Evolutionary conservation across 2,797 vertebrate genomes (phyloP).

Genomic region (Oreortyx pictus): DNA sequence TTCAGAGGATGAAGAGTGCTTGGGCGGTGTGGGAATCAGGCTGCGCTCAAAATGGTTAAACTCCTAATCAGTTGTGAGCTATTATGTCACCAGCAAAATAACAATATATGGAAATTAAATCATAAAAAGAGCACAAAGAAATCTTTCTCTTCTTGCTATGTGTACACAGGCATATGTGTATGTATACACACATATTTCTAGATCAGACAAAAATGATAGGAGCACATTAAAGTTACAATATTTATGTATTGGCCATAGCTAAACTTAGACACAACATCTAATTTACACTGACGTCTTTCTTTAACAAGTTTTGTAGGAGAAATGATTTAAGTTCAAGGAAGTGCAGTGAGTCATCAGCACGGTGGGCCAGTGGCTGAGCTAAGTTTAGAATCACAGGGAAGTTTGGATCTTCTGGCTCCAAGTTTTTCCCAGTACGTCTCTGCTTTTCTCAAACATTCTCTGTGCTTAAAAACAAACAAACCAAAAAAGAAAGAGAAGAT

Average conservation of each 20-base stretch:
- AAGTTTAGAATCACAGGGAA: conserved; percentile 81
- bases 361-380: conserved; percentile 80
- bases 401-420: conserved; percentile 68
- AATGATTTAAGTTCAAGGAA: conserved; percentile 83
- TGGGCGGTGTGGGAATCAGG: conserved; percentile 19
- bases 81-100: conserved; percentile 54
- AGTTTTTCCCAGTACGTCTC: conserved; percentile 65
- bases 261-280: conserved; percentile 83
- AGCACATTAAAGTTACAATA: conserved; percentile 76
- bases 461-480: not conserved
- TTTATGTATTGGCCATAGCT: conserved; percentile 77
- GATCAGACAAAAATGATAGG: conserved; percentile 65
- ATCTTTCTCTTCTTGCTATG: not conserved
- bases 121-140: conserved; percentile 6
- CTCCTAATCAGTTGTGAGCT: conserved; percentile 47
- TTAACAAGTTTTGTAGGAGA: conserved; percentile 84
- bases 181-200: conserved; percentile 13
- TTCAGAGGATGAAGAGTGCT: conserved; percentile 24
- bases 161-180: not conserved
- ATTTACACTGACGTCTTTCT: conserved; percentile 85
- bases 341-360: conserved; percentile 81
- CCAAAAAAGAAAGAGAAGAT: too few species aligned
- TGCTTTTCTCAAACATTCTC: conserved; percentile 33
- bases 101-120: conserved; percentile 54
- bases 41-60: conserved; percentile 47